A percentile compares a stretch with the other conserved stretches of the same genome.
Conservation (phyloP, 2,888 invertebrate species). For the Drepanosiphum platanoidis region DNA sequence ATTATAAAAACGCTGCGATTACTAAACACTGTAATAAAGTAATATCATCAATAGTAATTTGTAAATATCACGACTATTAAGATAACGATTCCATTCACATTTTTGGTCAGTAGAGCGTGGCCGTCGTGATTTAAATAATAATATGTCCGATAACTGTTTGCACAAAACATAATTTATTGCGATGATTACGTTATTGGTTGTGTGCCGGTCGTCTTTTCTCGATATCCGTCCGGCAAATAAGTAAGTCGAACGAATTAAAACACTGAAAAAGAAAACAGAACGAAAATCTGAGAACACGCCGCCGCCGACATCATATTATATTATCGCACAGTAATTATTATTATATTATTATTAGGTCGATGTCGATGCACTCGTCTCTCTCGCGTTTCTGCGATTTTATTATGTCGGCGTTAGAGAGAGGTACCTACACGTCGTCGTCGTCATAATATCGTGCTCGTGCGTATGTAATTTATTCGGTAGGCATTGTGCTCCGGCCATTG, state of each 20-base stretch:
- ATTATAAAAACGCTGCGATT: background rate
- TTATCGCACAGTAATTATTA: no score
- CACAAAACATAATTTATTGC: conserved; percentile 10
- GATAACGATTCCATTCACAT: conserved; percentile 12
- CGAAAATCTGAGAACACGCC: no score
- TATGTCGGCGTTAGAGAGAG: no score
- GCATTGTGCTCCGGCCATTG: conserved; percentile 8
- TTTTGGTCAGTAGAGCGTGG: background rate
- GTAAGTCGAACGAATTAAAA: no score
- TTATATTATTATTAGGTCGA: background rate
- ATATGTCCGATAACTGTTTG: background rate
- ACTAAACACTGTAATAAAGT: background rate
- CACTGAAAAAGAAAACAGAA: no score
- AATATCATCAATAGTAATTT: background rate
- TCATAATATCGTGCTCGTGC: conserved; percentile 33
- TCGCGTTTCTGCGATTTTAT: background rate
- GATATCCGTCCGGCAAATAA: no score
- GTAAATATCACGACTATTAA: conserved; percentile 13
- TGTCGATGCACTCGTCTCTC: no score
- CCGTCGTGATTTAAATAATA: background rate
- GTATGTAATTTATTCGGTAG: conserved; percentile 16
- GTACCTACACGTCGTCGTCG: no score
- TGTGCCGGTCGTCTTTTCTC: no score
- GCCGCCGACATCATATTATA: no score
- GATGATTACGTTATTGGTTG: background rate